phyloP scores from a whole-genome alignment of 1,140 invertebrate genomes.

The Zaprionus africanus region DNA sequence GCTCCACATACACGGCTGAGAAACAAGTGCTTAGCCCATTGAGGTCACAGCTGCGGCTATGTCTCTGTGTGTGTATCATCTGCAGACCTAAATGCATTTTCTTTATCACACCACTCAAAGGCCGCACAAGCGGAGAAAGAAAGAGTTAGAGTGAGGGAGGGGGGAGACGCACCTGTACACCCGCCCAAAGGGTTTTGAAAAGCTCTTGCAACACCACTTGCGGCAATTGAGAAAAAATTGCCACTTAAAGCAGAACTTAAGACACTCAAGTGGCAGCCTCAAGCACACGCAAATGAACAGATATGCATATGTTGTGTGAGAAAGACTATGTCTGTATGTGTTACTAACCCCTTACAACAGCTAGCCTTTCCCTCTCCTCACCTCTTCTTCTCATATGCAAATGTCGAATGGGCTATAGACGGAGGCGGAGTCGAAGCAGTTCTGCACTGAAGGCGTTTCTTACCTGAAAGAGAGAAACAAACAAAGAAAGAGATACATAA shows the following conservation, averaged over 20 bases:
- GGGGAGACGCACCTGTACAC: slow-evolving; percentile 23
- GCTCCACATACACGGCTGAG: slow-evolving; percentile 57
- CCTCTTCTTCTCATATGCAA: slow-evolving; percentile 52
- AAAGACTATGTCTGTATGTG: not conserved
- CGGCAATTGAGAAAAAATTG: slow-evolving; percentile 71
- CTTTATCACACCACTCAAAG: slow-evolving; percentile 44
- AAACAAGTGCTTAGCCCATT: slow-evolving; percentile 54
- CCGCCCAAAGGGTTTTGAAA: slow-evolving; percentile 44
- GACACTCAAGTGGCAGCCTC: slow-evolving; percentile 68
- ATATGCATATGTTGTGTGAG: slow-evolving; percentile 33
- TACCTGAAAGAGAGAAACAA: slow-evolving; percentile 70
- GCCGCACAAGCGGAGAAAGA: not conserved
- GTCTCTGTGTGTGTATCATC: slow-evolving; percentile 29
- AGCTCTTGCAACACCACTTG: slow-evolving; percentile 66
- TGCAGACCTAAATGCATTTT: slow-evolving; percentile 64
- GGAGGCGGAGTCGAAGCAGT: not conserved
- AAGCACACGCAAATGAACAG: slow-evolving; percentile 51
- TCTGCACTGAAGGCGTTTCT: slow-evolving; percentile 24
- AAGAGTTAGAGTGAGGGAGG: not conserved
- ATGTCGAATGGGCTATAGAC: slow-evolving; percentile 52
- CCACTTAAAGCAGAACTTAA: slow-evolving; percentile 78
- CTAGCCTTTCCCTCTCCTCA: not conserved
- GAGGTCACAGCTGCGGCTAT: slow-evolving; percentile 63
- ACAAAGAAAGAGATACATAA: slow-evolving; percentile 60
- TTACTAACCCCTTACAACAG: slow-evolving; percentile 46